Percentiles rank a stretch among this genome's conserved stretches.
Conservation (phyloP, 2,113 vertebrate species). For the Sigmodon hispidus region DNA sequence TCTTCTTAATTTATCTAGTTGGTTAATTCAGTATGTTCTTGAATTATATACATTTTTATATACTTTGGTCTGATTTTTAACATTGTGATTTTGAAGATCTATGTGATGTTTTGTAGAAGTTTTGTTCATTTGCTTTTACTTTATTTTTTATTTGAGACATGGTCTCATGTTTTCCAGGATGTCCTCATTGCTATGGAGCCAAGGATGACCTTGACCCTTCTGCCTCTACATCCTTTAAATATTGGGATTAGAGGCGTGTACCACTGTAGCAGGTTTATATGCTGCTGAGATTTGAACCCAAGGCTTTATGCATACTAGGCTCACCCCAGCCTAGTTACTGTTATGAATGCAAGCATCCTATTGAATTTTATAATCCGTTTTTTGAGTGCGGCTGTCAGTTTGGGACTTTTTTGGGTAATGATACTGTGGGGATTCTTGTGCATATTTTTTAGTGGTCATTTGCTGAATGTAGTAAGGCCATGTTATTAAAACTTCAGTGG, state of each 20-base stretch:
- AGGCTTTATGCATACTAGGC: background rate
- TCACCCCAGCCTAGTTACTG: background rate
- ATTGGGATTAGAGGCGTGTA: background rate
- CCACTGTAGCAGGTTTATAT: background rate
- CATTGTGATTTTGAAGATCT: background rate
- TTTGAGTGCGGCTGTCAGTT: background rate
- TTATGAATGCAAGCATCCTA: background rate
- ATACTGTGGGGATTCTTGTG: background rate
- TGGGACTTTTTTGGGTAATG: background rate
- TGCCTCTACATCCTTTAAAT: background rate
- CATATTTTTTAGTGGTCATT: background rate
- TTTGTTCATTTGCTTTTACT: background rate
- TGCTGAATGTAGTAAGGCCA: background rate
- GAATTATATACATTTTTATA: background rate
- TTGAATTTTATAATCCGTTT: background rate
- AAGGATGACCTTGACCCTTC: background rate
- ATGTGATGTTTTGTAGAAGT: background rate
- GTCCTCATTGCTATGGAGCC: background rate
- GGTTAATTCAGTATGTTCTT: background rate
- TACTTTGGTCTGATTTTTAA: background rate
- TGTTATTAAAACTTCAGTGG: constrained; percentile 10
- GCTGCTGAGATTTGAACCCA: background rate
- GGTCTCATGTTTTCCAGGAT: background rate
- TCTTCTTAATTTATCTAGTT: background rate
- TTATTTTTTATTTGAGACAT: background rate